Evolutionary conservation across 2,797 vertebrate genomes (phyloP).

Genomic region (Bucorvus abyssinicus): DNA sequence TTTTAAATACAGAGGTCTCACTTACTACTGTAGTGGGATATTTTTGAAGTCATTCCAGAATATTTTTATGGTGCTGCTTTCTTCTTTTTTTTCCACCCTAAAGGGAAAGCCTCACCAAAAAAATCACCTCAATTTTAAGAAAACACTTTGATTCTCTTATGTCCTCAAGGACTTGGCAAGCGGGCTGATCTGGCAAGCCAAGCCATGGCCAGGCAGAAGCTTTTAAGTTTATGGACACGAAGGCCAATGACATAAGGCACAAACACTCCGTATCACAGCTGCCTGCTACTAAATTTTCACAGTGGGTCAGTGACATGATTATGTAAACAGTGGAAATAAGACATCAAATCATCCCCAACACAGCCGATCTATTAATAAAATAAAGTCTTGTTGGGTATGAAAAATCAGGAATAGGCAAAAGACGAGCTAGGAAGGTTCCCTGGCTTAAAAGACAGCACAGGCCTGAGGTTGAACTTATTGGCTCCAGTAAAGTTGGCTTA

Average conservation of each 20-base stretch:
- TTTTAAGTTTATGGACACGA: constrained; percentile 30
- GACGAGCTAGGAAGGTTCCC: neutral
- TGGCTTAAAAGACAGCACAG: neutral
- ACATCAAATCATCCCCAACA: neutral
- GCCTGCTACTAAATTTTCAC: constrained; percentile 28
- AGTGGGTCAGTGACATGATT: constrained; percentile 32
- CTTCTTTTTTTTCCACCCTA: neutral
- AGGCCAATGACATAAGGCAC: constrained; percentile 37
- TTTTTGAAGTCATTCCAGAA: constrained; percentile 9
- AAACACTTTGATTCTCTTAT: neutral
- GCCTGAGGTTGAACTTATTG: neutral
- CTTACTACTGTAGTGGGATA: neutral
- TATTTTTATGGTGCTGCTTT: neutral
- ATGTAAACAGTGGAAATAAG: constrained; percentile 24
- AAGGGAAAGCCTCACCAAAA: neutral
- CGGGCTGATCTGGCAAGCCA: neutral
- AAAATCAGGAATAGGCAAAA: neutral
- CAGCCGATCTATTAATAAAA: neutral
- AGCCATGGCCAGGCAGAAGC: neutral
- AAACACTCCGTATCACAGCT: neutral
- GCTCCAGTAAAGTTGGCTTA: neutral
- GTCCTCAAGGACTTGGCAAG: constrained; percentile 10
- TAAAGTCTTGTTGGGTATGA: neutral
- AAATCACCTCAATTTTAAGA: neutral
- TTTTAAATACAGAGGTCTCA: constrained; percentile 11